Percentiles rank a stretch among this genome's conserved stretches.
These are phyloP conservation scores for Meteorus cinctellus DNA, from an alignment of 2,888 invertebrate genomes.

Conservation along the genomic window DNA sequence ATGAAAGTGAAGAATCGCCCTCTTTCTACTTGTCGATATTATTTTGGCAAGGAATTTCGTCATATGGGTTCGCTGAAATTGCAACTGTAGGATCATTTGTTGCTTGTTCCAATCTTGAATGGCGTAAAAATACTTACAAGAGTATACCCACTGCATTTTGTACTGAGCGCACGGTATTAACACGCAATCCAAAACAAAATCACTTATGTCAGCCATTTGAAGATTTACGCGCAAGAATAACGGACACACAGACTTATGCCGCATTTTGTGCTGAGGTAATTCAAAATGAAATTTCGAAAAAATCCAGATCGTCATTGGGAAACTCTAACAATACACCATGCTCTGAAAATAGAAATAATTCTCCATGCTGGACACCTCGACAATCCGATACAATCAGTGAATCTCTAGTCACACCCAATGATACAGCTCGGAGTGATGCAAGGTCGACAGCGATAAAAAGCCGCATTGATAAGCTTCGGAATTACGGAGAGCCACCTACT, in stretches of 20 bases:
- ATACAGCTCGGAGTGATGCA: conserved; percentile 39
- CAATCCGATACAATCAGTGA: conserved; percentile 24
- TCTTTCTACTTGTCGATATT: conserved; percentile 72
- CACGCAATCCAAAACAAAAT: conserved; percentile 77
- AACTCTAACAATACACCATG: conserved; percentile 40
- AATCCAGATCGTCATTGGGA: conserved; percentile 53
- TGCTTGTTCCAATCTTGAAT: conserved; percentile 79
- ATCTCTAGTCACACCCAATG: conserved; percentile 25
- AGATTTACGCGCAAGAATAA: conserved; percentile 70
- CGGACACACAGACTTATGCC: conserved; percentile 59
- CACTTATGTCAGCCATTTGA: conserved; percentile 74
- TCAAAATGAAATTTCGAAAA: conserved; percentile 60
- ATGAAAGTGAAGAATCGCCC: conserved; percentile 43
- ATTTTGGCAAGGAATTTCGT: conserved; percentile 72
- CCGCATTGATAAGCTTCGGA: conserved; percentile 75
- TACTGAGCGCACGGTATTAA: conserved; percentile 79
- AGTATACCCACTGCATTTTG: conserved; percentile 78
- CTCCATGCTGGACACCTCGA: conserved; percentile 28
- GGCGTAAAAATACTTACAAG: conserved; percentile 74
- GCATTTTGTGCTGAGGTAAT: conserved; percentile 59
- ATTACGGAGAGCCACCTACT: conserved; percentile 77
- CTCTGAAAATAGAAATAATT: conserved; percentile 22
- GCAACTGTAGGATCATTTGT: conserved; percentile 77
- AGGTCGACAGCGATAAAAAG: conserved; percentile 54
- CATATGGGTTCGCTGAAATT: conserved; percentile 75